Percentiles rank a stretch among this genome's conserved stretches.
Evolutionary conservation across 1,140 invertebrate genomes (phyloP).

Genomic region (Scaptomyza pallida): DNA sequence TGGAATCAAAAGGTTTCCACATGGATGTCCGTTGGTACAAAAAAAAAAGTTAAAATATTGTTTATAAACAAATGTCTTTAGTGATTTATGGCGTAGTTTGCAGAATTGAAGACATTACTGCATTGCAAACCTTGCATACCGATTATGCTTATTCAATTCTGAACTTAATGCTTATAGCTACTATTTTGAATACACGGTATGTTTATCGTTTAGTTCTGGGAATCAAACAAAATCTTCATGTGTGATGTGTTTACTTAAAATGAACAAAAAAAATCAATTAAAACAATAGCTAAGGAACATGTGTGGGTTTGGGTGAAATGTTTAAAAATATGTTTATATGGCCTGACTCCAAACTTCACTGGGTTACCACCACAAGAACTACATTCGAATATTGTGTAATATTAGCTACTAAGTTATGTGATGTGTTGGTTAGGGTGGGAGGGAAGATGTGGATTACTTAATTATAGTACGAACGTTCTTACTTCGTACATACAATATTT

Average conservation of each 20-base stretch:
- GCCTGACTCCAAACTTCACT: conserved; percentile 7
- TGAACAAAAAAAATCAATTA: conserved; percentile 15
- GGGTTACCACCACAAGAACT: conserved; percentile 12
- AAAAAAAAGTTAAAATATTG: too few species aligned
- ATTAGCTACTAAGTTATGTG: conserved; percentile 25
- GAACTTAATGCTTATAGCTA: too few species aligned
- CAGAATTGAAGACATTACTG: too few species aligned
- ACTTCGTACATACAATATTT: conserved; percentile 27
- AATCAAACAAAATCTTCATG: not conserved
- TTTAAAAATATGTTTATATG: conserved; percentile 24
- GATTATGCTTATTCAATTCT: too few species aligned
- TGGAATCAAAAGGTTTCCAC: too few species aligned
- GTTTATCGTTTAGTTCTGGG: too few species aligned
- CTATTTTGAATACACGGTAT: too few species aligned
- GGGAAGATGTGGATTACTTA: conserved; percentile 8
- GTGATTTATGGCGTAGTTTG: too few species aligned
- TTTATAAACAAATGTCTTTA: too few species aligned
- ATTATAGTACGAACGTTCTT: conserved; percentile 10
- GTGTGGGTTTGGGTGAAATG: not conserved
- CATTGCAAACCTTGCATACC: too few species aligned
- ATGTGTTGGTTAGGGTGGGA: not conserved
- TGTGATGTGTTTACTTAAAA: conserved; percentile 3
- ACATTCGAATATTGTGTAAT: conserved; percentile 5
- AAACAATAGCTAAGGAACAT: conserved; percentile 43
- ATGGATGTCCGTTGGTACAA: too few species aligned